phyloP scores from a whole-genome alignment of 2,113 vertebrate genomes.

The Malurus elegans region DNA sequence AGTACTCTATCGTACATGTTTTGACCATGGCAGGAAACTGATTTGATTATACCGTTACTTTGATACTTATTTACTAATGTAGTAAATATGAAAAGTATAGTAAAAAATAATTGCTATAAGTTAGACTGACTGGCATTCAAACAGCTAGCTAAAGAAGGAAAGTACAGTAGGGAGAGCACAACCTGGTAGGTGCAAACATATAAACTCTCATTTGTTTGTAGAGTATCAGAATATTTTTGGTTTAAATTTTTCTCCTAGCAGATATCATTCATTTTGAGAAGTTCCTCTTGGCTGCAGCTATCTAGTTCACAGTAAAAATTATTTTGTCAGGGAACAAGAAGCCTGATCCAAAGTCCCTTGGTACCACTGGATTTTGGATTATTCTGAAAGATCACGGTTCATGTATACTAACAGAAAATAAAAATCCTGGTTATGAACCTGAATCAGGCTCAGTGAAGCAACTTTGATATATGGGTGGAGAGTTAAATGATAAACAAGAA shows the following conservation, averaged over 20 bases:
- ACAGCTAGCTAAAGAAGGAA: neutral
- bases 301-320: neutral
- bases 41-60: neutral
- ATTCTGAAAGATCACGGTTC: neutral
- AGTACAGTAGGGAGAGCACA: neutral
- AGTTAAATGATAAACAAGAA: neutral
- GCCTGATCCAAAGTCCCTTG: neutral
- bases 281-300: neutral
- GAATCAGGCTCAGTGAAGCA: neutral
- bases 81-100: neutral
- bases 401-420: neutral
- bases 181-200: neutral
- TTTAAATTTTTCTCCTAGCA: neutral
- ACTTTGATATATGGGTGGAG: neutral
- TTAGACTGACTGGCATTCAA: neutral
- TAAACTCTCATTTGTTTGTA: neutral
- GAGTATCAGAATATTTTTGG: neutral
- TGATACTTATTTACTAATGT: neutral
- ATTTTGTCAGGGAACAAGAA: neutral
- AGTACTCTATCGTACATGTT: neutral
- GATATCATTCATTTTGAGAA: neutral
- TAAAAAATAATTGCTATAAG: neutral
- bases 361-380: neutral
- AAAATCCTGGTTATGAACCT: neutral
- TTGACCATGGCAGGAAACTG: neutral